Evolutionary conservation across 2,888 invertebrate genomes (phyloP), one percentile per base, ranked within the genome.

Genomic region (Crematogaster levior): DNA sequence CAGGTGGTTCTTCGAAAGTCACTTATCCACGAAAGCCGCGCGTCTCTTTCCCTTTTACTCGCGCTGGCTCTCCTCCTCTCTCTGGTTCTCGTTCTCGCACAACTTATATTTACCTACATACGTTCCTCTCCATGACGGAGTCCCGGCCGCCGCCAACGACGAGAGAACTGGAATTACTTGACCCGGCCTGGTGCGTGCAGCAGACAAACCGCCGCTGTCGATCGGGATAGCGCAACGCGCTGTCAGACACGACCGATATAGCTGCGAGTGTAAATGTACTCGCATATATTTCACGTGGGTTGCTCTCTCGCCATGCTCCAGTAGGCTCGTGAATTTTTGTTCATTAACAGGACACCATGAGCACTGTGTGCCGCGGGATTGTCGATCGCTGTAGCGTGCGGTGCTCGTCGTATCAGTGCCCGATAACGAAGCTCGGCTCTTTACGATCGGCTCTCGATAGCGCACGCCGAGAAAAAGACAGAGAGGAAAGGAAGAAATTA

Each of bases 301-400:
- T 68, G 85, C 75, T 82, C 65, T 65, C 85, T 87, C 84, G 89
- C 82, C 82, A 91, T 90, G 91, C 91, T 91, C 90, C 92, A 89
- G 86, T 91, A 91, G 90, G 79, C 81, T 83, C 85, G 82, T 58
- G 81, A 81, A 86, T 91, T 91, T 90, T 91, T 91, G 83, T 90
- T 91, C 88, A 88, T 91, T 90, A 91, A 91, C 88, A 85, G 85
- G 85, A 89, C 89, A 87, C 86, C 65, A 60, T 74, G 73, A 24
- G 15, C 61, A 21, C 61, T 12, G 34, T n/a, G n/a, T 86, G 86
- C 82, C 79, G 61, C 30, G 21, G 60, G 73, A 84, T 84, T 81
- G 83, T 82, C 80, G 86, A 43, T 37, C 75, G 72, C 24, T 9
- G 15, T 43, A 40, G 48, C 43, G 70, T 24, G 63, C 37, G 10